Conservation (phyloP, 2,797 vertebrate genomes). For the Lateolabrax maculatus region DNA sequence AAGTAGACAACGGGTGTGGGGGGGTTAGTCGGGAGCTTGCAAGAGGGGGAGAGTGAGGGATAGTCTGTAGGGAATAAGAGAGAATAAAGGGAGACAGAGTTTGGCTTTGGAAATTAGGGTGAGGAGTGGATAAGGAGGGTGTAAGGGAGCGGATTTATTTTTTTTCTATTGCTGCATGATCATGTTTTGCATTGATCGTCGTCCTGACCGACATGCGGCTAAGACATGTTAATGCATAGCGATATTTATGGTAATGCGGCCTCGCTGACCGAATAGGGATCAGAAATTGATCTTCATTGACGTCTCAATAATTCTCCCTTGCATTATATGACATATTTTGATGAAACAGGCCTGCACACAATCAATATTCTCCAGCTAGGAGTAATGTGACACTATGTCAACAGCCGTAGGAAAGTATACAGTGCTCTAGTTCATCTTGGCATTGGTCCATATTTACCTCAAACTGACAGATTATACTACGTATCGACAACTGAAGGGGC, state of each 20-base stretch:
- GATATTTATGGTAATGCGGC: conserved; percentile 73
- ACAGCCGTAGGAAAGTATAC: conserved; percentile 58
- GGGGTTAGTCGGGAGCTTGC: conserved; percentile 35
- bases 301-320: conserved; percentile 69
- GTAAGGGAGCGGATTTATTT: conserved; percentile 37
- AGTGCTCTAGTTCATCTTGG: conserved; percentile 58
- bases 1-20: conserved; percentile 52
- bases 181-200: conserved; percentile 75
- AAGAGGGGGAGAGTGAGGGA: conserved; percentile 30
- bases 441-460: conserved; percentile 60
- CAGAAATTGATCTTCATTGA: conserved; percentile 78
- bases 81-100: conserved; percentile 65
- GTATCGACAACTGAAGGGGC: conserved; percentile 25
- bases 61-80: conserved; percentile 61
- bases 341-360: conserved; percentile 61
- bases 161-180: conserved; percentile 56
- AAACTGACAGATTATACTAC: conserved; percentile 55
- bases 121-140: conserved; percentile 38
- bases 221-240: conserved; percentile 64
- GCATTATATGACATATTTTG: conserved; percentile 68
- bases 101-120: conserved; percentile 59
- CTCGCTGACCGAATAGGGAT: conserved; percentile 51
- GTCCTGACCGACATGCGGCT: conserved; percentile 69
- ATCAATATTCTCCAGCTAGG: conserved; percentile 67
- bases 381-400: conserved; percentile 69